A percentile compares a stretch with the other conserved stretches of the same genome.
Evolutionary conservation across 2,113 vertebrate species (phyloP).

Genomic region (Ceyx melanurus): DNA sequence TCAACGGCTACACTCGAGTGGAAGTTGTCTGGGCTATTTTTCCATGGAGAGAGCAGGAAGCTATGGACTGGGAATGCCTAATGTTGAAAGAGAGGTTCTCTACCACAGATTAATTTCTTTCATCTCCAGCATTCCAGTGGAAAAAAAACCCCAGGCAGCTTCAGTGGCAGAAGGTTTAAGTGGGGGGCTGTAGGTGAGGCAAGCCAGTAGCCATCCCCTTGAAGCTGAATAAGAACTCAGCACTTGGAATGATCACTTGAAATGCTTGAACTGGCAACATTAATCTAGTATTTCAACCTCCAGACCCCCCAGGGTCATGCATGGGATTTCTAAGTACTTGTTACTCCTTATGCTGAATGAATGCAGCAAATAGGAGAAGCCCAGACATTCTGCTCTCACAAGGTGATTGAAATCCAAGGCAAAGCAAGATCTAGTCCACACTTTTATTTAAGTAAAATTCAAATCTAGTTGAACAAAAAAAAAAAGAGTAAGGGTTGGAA

Average conservation of each 20-base stretch:
- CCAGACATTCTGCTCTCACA: neutral
- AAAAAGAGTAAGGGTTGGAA: neutral
- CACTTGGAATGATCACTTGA: neutral
- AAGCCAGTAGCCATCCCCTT: neutral
- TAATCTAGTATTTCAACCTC: neutral
- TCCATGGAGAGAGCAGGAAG: neutral
- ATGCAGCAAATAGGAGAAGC: neutral
- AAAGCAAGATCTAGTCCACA: neutral
- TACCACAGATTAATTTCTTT: neutral
- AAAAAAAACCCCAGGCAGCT: neutral
- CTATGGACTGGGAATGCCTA: neutral
- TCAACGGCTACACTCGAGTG: neutral
- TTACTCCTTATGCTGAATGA: neutral
- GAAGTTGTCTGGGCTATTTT: conserved; percentile 10
- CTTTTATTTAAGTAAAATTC: neutral
- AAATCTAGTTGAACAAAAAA: neutral
- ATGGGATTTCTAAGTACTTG: neutral
- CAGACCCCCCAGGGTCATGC: neutral
- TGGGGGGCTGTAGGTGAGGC: rapidly evolving
- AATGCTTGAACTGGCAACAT: neutral
- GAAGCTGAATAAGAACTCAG: neutral
- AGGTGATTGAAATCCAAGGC: neutral
- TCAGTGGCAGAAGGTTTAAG: neutral
- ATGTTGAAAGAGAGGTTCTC: neutral
- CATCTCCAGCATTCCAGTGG: neutral